These are phyloP conservation scores for cat (Felis catus) DNA, from an alignment of 2,113 vertebrate species.

Conservation along the genomic window F.catus_Fca126_mat1.0 CM031426.1:17977001-17977500, in stretches of 20 bases:
- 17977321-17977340: background rate
- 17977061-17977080: background rate
- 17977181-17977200: background rate
- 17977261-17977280: background rate
- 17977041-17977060: background rate
- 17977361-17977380: background rate
- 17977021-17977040: background rate
- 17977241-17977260: background rate
- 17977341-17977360: background rate
- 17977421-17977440: background rate
- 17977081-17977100: background rate
- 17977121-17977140: background rate
- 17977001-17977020: background rate
- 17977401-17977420: background rate
- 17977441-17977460: background rate
- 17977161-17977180: slow-evolving; percentile 13
- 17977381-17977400: background rate
- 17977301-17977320: background rate
- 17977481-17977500: slow-evolving; percentile 24
- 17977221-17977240: background rate
- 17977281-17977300: background rate
- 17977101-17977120: background rate
- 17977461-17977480: background rate
- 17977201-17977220: slow-evolving; percentile 32
- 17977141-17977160: background rate